Conservation (phyloP, 2,113 vertebrate genomes). For the Hippocampus abdominalis region DNA sequence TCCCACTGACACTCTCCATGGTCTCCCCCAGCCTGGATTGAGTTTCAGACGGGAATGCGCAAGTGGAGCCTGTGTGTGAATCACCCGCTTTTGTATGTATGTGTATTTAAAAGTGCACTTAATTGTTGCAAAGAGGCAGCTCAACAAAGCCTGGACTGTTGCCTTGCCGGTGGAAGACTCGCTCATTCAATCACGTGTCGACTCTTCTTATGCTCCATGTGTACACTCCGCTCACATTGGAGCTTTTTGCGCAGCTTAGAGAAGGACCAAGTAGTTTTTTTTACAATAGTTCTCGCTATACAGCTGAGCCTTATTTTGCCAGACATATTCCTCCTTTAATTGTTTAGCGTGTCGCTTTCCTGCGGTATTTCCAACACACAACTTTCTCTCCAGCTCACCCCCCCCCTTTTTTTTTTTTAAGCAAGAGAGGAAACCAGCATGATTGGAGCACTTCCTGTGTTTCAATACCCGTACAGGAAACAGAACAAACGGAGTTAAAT, state of each 20-base stretch:
- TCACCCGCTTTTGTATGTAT: constrained; percentile 49
- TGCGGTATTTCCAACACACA: not conserved
- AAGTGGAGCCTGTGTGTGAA: constrained; percentile 69
- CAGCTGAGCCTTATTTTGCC: not conserved
- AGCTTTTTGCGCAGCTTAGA: constrained; percentile 37
- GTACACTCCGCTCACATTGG: constrained; percentile 44
- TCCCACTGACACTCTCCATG: constrained; percentile 27
- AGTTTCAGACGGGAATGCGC: constrained; percentile 74
- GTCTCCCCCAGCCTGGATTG: constrained; percentile 47
- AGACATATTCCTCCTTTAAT: constrained; percentile 1
- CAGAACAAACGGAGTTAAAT: constrained; percentile 79
- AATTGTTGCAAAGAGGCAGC: not conserved
- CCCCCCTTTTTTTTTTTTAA: constrained; percentile 24
- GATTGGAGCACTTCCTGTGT: constrained; percentile 81
- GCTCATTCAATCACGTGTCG: constrained; percentile 41
- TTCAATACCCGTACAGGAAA: constrained; percentile 80
- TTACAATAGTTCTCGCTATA: not conserved
- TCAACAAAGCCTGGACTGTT: constrained; percentile 26
- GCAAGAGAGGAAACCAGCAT: constrained; percentile 67
- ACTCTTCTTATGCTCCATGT: constrained; percentile 39
- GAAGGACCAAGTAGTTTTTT: not conserved
- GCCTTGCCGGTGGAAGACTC: constrained; percentile 38
- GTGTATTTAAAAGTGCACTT: constrained; percentile 17
- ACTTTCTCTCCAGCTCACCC: constrained; percentile 23
- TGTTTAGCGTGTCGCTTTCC: constrained; percentile 9